Conservation (phyloP, 2,797 vertebrate genomes). For the Diplodus sargus region DNA sequence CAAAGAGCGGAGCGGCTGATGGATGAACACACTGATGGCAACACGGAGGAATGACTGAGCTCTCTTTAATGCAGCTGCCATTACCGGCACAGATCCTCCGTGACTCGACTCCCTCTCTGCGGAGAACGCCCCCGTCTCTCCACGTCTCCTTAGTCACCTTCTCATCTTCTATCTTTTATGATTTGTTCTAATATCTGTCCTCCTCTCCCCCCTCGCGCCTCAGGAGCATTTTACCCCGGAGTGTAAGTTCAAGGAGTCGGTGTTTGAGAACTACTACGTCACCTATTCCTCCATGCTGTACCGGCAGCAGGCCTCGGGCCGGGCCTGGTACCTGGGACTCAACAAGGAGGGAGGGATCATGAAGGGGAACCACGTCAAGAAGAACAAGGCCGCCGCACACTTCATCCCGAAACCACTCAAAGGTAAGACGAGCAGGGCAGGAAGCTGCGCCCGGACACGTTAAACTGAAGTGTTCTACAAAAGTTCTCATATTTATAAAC, state of each 20-base stretch:
- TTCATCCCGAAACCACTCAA: constrained; percentile 99
- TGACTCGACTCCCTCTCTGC: constrained; percentile 23
- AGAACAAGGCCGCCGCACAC: constrained; percentile 97
- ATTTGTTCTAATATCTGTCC: constrained; percentile 53
- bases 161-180: constrained; percentile 43
- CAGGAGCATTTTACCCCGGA: constrained; percentile 99
- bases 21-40: constrained; percentile 50
- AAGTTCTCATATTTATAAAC: not conserved
- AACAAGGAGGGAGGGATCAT: constrained; percentile 98
- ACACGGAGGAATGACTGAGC: constrained; percentile 38
- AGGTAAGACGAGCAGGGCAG: constrained; percentile 82
- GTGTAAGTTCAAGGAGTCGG: constrained; percentile 99
- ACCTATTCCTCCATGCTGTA: constrained; percentile 99
- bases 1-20: constrained; percentile 49
- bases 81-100: constrained; percentile 5
- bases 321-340: constrained; percentile 98
- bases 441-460: not conserved
- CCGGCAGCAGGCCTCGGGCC: constrained; percentile 96
- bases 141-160: constrained; percentile 26
- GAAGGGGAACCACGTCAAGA: constrained; percentile 99
- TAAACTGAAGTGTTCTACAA: not conserved
- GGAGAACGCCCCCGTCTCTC: not conserved
- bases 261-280: constrained; percentile 99
- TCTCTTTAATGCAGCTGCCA: constrained; percentile 36
- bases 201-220: constrained; percentile 32